These are phyloP conservation scores for Stegodyphus dumicola DNA, from an alignment of 1,140 invertebrate species.

Conservation along the genomic window DNA sequence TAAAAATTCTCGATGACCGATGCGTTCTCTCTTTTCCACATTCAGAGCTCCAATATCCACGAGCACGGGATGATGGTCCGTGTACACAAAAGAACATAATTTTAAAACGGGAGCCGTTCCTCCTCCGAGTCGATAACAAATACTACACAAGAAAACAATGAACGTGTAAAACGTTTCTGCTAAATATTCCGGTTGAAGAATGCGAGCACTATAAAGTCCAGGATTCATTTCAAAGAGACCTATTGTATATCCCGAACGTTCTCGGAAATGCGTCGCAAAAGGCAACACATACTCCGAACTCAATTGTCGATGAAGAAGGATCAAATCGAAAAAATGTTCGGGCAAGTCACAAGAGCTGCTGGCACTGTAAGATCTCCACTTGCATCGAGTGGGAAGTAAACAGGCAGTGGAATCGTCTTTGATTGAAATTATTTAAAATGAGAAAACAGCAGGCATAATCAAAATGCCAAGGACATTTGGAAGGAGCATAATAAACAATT, in stretches of 20 bases:
- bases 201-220: constrained; percentile 14
- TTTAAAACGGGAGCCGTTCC: constrained; percentile 9
- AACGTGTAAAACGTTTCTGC: constrained; percentile 27
- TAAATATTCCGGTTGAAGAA: constrained; percentile 18
- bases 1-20: background rate
- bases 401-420: background rate
- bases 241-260: background rate
- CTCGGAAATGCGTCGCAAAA: constrained; percentile 13
- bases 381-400: background rate
- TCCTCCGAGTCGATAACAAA: background rate
- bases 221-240: constrained; percentile 24
- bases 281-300: constrained; percentile 12
- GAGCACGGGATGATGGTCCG: constrained; percentile 24
- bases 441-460: no score
- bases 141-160: background rate
- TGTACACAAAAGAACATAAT: constrained; percentile 17
- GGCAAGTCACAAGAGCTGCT: background rate
- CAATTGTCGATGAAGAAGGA: background rate
- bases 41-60: constrained; percentile 9
- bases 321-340: constrained; percentile 23
- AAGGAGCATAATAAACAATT: no score
- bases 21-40: background rate
- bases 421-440: background rate
- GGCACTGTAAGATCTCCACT: background rate
- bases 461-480: no score